phyloP scores from a whole-genome alignment of 30 jellyfish, hydroid and myxozoan genomes.

The Cassiopea andromeda region DNA sequence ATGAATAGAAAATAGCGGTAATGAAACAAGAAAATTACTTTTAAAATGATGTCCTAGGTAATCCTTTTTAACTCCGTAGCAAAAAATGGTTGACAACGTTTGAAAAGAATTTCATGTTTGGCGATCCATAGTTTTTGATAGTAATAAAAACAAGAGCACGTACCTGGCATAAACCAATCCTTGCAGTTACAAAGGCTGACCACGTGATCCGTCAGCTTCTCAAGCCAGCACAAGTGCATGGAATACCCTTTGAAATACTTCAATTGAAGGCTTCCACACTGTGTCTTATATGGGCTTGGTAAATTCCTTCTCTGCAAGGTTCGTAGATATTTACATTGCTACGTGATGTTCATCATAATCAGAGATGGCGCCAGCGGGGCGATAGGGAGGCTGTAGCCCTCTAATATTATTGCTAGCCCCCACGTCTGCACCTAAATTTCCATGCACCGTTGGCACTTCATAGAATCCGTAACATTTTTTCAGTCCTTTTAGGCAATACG shows the following conservation, averaged over 20 bases:
- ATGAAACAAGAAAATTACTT: too few relatives aligned
- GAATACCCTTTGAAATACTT: constrained; percentile 81
- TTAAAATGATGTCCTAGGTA: too few relatives aligned
- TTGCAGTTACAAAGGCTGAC: constrained; percentile 73
- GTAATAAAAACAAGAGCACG: not conserved
- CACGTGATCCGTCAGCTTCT: constrained; percentile 77
- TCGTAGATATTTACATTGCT: not conserved
- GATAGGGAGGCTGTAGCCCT: too few relatives aligned
- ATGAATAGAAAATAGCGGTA: too few relatives aligned
- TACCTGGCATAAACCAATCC: constrained; percentile 92
- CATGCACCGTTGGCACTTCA: too few relatives aligned
- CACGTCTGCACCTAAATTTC: too few relatives aligned
- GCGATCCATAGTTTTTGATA: not conserved
- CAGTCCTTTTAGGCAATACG: too few relatives aligned
- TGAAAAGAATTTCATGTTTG: too few relatives aligned
- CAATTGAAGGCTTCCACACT: constrained; percentile 73
- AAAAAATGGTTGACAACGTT: not conserved
- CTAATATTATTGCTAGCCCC: too few relatives aligned
- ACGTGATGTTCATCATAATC: too few relatives aligned
- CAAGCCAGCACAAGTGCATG: constrained; percentile 88
- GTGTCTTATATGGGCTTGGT: constrained; percentile 71
- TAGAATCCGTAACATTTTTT: too few relatives aligned
- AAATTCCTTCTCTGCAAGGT: constrained; percentile 46
- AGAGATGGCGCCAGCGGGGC: too few relatives aligned
- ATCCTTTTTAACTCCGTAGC: not conserved